phyloP scores from a whole-genome alignment of 2,888 invertebrate species.

The Cancer borealis region DNA sequence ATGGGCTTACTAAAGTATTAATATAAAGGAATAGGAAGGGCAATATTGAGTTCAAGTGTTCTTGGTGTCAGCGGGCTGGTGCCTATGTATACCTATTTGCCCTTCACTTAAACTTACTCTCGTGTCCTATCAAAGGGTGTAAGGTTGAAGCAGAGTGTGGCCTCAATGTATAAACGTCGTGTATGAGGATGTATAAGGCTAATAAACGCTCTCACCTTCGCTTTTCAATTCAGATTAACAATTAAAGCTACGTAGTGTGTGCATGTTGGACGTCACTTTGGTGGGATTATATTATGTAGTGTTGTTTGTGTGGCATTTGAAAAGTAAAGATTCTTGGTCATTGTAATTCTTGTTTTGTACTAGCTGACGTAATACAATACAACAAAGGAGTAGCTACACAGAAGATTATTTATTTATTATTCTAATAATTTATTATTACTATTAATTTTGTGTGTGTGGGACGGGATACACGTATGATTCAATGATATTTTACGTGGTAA shows the following conservation, averaged over 20 bases:
- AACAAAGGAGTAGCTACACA: too few relatives aligned
- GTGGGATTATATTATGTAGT: neutral
- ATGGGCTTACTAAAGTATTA: too few relatives aligned
- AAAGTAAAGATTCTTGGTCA: neutral
- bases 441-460: too few relatives aligned
- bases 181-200: slow-evolving; percentile 12
- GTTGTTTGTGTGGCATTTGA: neutral
- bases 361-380: neutral
- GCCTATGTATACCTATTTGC: too few relatives aligned
- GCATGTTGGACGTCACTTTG: neutral
- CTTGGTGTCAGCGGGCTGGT: too few relatives aligned
- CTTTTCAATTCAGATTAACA: neutral
- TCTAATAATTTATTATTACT: too few relatives aligned
- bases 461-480: too few relatives aligned
- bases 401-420: too few relatives aligned
- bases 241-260: neutral
- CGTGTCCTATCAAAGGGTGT: neutral
- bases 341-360: neutral
- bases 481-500: too few relatives aligned
- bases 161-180: neutral
- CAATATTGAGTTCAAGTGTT: too few relatives aligned
- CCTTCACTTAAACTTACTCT: neutral
- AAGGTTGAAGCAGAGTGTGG: neutral
- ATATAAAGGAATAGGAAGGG: too few relatives aligned
- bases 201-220: neutral